These are phyloP conservation scores for Zaprionus bogoriensis DNA, from an alignment of 2,888 invertebrate species.

Conservation along the genomic window DNA sequence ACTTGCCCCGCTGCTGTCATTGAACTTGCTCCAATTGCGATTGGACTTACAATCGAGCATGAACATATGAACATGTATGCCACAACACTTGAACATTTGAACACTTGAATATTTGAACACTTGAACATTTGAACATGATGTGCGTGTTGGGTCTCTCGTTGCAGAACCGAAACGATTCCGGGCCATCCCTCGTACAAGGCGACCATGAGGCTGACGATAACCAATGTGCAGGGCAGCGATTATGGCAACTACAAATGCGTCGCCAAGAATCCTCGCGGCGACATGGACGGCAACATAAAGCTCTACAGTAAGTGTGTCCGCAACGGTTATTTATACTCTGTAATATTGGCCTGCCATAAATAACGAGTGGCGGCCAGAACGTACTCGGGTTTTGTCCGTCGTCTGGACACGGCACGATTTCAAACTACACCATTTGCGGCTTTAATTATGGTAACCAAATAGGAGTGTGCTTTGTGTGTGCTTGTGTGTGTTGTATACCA, in stretches of 20 bases:
- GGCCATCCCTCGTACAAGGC: constrained; percentile 91
- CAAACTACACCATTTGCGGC: constrained; percentile 64
- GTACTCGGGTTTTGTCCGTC: background rate
- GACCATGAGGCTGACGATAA: constrained; percentile 93
- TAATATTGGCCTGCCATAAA: constrained; percentile 45
- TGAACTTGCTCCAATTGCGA: constrained; percentile 56
- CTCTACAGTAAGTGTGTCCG: constrained; percentile 90
- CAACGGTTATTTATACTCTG: constrained; percentile 67
- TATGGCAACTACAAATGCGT: constrained; percentile 94
- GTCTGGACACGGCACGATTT: constrained; percentile 35
- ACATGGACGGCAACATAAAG: constrained; percentile 94
- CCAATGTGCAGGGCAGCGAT: constrained; percentile 90
- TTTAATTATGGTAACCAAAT: constrained; percentile 63
- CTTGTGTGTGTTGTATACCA: background rate
- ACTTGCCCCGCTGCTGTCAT: constrained; percentile 55
- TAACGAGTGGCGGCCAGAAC: constrained; percentile 27
- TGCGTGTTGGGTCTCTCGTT: too few relatives aligned
- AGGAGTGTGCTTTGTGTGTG: constrained; percentile 8
- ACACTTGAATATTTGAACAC: too few relatives aligned
- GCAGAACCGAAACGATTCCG: constrained; percentile 87
- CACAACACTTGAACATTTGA: too few relatives aligned
- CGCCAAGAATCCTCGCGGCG: constrained; percentile 94
- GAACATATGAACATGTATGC: too few relatives aligned
- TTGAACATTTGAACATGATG: too few relatives aligned
- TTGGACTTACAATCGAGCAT: background rate